phyloP scores from a whole-genome alignment of 2,797 vertebrate species.

The Lophotriccus pileatus region DNA sequence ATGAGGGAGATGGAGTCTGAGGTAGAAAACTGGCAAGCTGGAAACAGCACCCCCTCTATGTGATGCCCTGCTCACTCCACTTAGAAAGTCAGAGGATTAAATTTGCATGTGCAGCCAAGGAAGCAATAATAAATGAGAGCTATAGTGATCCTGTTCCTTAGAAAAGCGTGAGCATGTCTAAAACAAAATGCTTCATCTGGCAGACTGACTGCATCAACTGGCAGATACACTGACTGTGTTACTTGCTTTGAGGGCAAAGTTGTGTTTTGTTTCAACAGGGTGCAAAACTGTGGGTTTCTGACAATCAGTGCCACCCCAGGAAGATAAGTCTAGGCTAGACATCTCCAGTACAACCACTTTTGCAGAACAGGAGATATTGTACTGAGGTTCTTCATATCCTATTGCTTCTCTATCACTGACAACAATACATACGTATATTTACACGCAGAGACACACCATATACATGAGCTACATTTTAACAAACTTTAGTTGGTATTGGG shows the following conservation, averaged over 20 bases:
- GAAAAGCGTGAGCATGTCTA: neutral
- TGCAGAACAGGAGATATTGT: neutral
- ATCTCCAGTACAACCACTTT: neutral
- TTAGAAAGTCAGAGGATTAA: neutral
- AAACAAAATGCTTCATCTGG: neutral
- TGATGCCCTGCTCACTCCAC: neutral
- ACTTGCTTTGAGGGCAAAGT: neutral
- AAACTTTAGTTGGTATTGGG: neutral
- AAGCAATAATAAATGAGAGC: rapidly evolving
- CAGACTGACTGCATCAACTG: neutral
- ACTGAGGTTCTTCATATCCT: neutral
- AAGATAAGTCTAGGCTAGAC: neutral
- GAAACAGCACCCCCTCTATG: neutral
- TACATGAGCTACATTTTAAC: neutral
- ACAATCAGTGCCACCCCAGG: neutral
- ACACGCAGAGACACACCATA: neutral
- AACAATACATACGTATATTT: neutral
- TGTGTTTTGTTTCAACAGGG: neutral
- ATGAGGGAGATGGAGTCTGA: neutral
- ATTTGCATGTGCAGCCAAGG: neutral
- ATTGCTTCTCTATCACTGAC: neutral
- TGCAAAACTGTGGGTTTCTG: neutral
- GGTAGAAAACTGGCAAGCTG: neutral
- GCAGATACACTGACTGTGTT: no score
- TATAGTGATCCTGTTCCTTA: neutral